Base-by-base conservation (phyloP, 2,888 invertebrate species). In the Biston betularia region DNA sequence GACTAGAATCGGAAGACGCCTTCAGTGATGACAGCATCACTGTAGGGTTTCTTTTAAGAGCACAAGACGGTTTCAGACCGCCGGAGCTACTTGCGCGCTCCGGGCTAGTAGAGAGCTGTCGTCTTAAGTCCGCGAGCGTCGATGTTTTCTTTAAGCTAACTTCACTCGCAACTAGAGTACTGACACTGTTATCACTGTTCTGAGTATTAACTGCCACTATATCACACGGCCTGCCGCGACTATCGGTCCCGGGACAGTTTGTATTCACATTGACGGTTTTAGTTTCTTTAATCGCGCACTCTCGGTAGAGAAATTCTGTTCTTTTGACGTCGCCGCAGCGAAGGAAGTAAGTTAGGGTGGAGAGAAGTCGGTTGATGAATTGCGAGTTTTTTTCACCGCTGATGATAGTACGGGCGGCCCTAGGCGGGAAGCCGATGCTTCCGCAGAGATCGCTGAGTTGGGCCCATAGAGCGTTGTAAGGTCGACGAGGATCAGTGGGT, bases 401-500 rank as follows among this genome's bases (percentile, higher is more conserved):
- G 72, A 98, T 95, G 60, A 98, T 95, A 6, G 98, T 98, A 70
- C 96, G 95, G 0, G 97, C 96, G 45, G 97, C 93, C 84, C 96
- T 96, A 0, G 96, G 94, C 0, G 98, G 97, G 85, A 95, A 95
- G 1, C 97, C 98, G 50, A 97, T 95, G 59, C 96, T 97, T n/a
- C 98, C 98, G 83, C 96, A 97, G 35, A 98, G 91, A 84, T 98
- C 98, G 42, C 96, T 95, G 70, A 98, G 94, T 81, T 98, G 98
- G 0, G 97, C 97, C 98, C 98, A 98, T 0, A 98, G 88, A 0
- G 98, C 97, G 89, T 98, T 98, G 87, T 97, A 98, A 0, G 97
- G 97, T 1, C 82, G 81, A 14, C 69, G 72, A 0, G 76, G 49
- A 5, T 79, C 76, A 0, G 56, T 0, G 6, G 62, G 14, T 0